Evolutionary conservation across 2,797 vertebrate genomes (phyloP).

Genomic region (Monodelphis domestica): DNA sequence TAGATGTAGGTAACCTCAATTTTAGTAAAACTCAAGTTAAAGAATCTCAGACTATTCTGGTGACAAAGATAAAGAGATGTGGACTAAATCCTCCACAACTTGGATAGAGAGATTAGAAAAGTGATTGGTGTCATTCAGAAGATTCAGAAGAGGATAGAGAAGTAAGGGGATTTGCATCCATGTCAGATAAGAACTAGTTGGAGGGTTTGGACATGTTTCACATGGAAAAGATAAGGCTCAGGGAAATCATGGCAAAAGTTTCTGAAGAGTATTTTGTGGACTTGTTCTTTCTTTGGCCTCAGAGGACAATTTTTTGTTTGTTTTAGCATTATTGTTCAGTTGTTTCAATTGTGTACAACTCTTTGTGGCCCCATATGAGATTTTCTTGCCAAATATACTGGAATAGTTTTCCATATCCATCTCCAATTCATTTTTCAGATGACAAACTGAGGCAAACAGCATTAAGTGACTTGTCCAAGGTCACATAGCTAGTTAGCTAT

Average conservation of each 20-base stretch:
- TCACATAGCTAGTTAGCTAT: too few relatives aligned
- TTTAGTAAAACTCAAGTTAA: background rate
- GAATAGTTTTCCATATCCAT: too few relatives aligned
- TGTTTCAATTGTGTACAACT: too few relatives aligned
- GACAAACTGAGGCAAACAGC: too few relatives aligned
- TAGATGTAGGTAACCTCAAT: background rate
- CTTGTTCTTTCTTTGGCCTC: background rate
- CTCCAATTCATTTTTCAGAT: too few relatives aligned
- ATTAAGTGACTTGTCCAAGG: too few relatives aligned
- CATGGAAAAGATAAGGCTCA: background rate
- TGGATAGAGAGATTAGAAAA: background rate
- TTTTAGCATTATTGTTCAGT: too few relatives aligned
- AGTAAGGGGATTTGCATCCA: background rate
- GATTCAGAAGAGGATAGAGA: background rate
- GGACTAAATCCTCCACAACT: background rate
- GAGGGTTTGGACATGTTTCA: background rate
- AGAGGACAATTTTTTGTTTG: too few relatives aligned
- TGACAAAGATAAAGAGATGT: background rate
- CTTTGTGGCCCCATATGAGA: too few relatives aligned
- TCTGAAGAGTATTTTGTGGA: background rate
- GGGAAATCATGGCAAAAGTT: background rate
- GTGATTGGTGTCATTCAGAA: background rate
- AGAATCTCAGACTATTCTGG: background rate
- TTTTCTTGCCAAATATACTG: too few relatives aligned
- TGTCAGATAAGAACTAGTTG: background rate